These are phyloP conservation scores for Lycaon pictus DNA, from an alignment of 2,113 vertebrate genomes.

Conservation along the genomic window DNA sequence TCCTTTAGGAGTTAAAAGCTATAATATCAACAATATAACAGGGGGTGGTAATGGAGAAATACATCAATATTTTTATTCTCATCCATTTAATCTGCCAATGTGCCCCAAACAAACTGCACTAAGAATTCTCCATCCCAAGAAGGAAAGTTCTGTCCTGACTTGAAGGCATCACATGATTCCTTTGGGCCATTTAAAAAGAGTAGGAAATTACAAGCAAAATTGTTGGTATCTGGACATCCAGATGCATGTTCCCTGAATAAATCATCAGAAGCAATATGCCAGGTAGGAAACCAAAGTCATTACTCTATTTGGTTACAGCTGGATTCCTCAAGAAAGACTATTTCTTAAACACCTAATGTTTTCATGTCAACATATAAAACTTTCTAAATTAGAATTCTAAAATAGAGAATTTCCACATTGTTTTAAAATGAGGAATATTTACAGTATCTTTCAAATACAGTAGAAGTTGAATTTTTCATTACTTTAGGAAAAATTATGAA, in stretches of 20 bases:
- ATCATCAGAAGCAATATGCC: neutral
- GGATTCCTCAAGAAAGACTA: neutral
- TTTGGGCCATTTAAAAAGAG: neutral
- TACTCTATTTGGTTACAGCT: neutral
- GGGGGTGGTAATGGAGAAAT: neutral
- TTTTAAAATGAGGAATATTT: neutral
- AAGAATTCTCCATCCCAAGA: neutral
- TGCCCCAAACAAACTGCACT: slow-evolving; percentile 7
- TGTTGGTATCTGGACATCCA: neutral
- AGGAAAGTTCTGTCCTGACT: neutral
- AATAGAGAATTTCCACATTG: neutral
- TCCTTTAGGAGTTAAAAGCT: neutral
- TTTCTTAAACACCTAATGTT: neutral
- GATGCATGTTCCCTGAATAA: neutral
- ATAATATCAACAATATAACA: neutral
- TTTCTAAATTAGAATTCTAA: neutral
- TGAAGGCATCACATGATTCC: neutral
- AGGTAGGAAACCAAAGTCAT: neutral
- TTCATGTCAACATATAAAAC: neutral
- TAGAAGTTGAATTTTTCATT: neutral
- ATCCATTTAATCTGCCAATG: neutral
- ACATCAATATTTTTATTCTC: neutral
- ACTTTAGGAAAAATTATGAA: slow-evolving; percentile 1
- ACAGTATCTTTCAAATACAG: neutral
- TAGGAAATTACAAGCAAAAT: neutral